Percentiles rank a stretch among this genome's conserved stretches.
phyloP scores from a whole-genome alignment of 2,888 invertebrate genomes.

The Chesias legatella region DNA sequence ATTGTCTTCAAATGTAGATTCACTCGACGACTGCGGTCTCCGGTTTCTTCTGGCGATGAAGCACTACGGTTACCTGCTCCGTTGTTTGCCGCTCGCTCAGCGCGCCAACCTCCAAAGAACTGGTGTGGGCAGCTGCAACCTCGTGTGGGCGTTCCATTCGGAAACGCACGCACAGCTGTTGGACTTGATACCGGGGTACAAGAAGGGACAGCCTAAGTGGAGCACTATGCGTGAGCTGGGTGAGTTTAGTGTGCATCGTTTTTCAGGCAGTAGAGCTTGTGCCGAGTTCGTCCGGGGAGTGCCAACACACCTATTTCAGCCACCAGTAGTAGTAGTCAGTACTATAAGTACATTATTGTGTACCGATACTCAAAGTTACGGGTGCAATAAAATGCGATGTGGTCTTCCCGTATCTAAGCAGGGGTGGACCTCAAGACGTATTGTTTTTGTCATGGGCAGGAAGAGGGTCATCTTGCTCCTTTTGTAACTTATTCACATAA shows the following conservation, averaged over 20 bases:
- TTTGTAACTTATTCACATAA: no score
- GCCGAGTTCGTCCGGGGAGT: no score
- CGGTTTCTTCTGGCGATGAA: constrained; percentile 98
- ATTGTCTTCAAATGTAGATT: constrained; percentile 80
- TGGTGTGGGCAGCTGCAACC: constrained; percentile 93
- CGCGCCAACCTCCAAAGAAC: constrained; percentile 91
- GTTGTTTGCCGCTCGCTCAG: constrained; percentile 95
- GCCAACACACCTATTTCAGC: no score
- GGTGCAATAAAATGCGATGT: no score
- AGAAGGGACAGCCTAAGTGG: constrained; percentile 94
- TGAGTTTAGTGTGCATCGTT: constrained; percentile 30
- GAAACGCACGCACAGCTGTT: constrained; percentile 98
- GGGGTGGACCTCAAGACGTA: no score
- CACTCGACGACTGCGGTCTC: constrained; percentile 97
- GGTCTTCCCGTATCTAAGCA: no score
- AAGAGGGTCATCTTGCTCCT: no score
- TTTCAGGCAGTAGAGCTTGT: no score
- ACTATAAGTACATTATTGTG: no score
- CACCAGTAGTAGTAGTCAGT: no score
- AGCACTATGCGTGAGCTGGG: constrained; percentile 92
- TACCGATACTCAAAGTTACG: no score
- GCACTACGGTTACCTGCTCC: constrained; percentile 96
- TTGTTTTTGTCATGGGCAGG: no score
- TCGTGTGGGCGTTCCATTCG: constrained; percentile 99
- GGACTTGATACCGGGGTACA: constrained; percentile 92